A percentile compares a stretch with the other conserved stretches of the same genome.
These are phyloP conservation scores for Didymodactylos carnosus DNA, from an alignment of 2,888 invertebrate species.

Conservation along the genomic window DNA sequence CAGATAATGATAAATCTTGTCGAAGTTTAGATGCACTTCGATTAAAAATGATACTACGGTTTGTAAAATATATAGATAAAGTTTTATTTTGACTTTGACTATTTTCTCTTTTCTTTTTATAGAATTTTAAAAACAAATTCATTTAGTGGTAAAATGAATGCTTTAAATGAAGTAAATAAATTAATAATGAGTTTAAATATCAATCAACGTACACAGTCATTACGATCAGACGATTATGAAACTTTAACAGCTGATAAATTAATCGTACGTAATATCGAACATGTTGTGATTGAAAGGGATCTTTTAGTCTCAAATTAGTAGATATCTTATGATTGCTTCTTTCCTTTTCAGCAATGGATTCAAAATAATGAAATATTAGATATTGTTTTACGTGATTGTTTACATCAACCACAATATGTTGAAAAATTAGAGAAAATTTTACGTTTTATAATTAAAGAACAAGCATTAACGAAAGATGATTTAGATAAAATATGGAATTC, in stretches of 20 bases:
- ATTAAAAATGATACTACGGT: constrained; percentile 69
- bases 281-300: background rate
- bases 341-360: constrained; percentile 56
- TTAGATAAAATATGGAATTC: constrained; percentile 68
- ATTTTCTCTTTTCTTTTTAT: constrained; percentile 16
- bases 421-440: constrained; percentile 91
- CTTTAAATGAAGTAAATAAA: constrained; percentile 90
- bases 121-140: constrained; percentile 81
- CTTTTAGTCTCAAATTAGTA: background rate
- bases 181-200: constrained; percentile 41
- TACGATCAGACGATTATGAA: background rate
- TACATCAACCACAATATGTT: constrained; percentile 83
- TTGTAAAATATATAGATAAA: too few species aligned
- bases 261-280: background rate
- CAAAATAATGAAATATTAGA: constrained; percentile 81
- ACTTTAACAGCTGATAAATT: background rate
- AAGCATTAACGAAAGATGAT: constrained; percentile 63
- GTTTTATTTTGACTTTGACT: too few species aligned
- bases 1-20: constrained; percentile 49
- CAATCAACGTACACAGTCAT: background rate
- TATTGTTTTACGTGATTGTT: constrained; percentile 75
- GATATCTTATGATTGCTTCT: background rate
- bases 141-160: constrained; percentile 97
- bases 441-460: constrained; percentile 71
- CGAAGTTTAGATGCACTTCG: constrained; percentile 75